A percentile compares a stretch with the other conserved stretches of the same genome.
Evolutionary conservation across 2,113 vertebrate species (phyloP).

Genomic region (Prionailurus bengalensis): DNA sequence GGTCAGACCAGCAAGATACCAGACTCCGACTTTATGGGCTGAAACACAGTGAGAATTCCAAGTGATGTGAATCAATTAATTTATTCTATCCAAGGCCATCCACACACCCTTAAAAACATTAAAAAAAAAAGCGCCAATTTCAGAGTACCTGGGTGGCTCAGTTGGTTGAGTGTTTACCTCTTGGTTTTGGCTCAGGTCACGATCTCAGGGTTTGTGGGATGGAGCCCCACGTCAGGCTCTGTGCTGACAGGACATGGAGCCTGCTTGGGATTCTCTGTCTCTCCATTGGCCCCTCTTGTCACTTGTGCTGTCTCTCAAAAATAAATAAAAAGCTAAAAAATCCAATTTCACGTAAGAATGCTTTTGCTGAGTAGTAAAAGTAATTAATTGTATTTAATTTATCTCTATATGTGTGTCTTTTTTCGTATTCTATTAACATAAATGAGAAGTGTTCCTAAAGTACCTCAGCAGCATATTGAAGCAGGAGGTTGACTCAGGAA

Average conservation of each 20-base stretch:
- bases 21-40: not conserved
- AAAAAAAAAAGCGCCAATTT: too few species aligned
- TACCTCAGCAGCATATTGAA: not conserved
- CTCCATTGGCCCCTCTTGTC: too few species aligned
- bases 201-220: too few species aligned
- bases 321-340: not conserved
- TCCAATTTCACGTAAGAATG: not conserved
- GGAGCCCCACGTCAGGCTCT: too few species aligned
- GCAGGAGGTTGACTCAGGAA: not conserved
- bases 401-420: not conserved
- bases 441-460: not conserved
- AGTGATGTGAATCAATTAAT: not conserved
- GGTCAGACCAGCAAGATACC: not conserved
- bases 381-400: not conserved
- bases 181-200: too few species aligned
- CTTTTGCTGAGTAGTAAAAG: conserved; percentile 27
- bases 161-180: too few species aligned
- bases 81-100: not conserved
- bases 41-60: conserved; percentile 9
- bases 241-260: too few species aligned
- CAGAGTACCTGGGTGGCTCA: too few species aligned
- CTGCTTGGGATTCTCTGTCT: too few species aligned
- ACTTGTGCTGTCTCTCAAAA: too few species aligned
- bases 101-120: too few species aligned
- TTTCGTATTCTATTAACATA: not conserved